Base-by-base conservation (phyloP, 1,140 invertebrate genomes). In the Asobara japonica region DNA sequence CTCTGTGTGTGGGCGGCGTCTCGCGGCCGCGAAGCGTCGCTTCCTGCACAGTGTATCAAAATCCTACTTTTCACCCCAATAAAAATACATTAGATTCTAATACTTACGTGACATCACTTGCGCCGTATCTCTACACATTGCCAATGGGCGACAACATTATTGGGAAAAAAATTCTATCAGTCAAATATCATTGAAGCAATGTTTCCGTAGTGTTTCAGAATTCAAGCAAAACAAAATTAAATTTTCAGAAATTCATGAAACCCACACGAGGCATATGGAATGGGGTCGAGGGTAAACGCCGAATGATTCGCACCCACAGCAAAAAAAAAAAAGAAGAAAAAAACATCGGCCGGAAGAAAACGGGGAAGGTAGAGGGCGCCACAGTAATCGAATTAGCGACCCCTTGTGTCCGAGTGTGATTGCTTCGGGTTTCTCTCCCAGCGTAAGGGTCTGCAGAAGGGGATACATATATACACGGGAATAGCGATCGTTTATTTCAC, bases 381-480 rank as follows among this genome's bases (percentile, higher is more conserved):
- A 79, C 78, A 68, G 82, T 85, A 85, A 84, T 84, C 79, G 81
- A 85, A 85, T 85, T 85, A 84, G 79, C 75, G 77, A 77, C 80
- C 83, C 83, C 80, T 82, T 74, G 77, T 79, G 79, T 79, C 76
- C 82, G 78, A 82, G 82, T 83, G 83, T 83, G 82, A 84, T 84
- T 84, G 83, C 82, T 41, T 29, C 45, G 67, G 66, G 38, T 45
- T 56, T 31, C n/a, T 73, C 51, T 65, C 18, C 29, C 31, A 4
- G 36, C 27, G 27, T 51, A 38, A 56, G 36, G 65, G n/a, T n/a
- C n/a, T n/a, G 36, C 36, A 51, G 33, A 62, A 11, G 31, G 62
- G 64, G 11, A 10, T n/a, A n/a, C n/a, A n/a, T n/a, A 27, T 25
- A 56, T 41, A 33, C 25, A n/a, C 64, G 30, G 29, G 2, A 30